Percentiles rank a stretch among this genome's conserved stretches.
These are phyloP conservation scores for Rhogogaster chlorosoma DNA, from an alignment of 2,888 invertebrate genomes.

Conservation along the genomic window DNA sequence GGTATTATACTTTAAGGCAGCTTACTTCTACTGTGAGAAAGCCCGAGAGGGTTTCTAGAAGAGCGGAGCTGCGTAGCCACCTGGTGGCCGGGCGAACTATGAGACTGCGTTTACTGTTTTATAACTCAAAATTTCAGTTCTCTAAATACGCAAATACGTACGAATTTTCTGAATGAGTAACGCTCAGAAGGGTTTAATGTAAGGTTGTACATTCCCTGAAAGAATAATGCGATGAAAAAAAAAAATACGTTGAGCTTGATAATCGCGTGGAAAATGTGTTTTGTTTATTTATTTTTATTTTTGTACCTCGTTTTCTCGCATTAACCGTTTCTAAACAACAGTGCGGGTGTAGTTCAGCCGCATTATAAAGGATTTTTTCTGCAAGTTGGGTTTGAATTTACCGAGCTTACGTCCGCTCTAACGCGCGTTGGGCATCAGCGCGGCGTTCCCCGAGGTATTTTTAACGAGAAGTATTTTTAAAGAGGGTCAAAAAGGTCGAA, in stretches of 20 bases:
- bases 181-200: background rate
- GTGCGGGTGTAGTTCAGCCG: background rate
- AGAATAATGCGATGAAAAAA: background rate
- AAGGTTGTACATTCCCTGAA: background rate
- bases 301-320: background rate
- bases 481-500: constrained; percentile 46
- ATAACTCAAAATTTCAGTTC: background rate
- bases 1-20: background rate
- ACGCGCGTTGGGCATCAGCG: background rate
- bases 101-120: background rate
- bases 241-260: background rate
- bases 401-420: background rate
- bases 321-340: background rate
- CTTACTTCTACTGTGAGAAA: constrained; percentile 13
- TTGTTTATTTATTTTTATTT: background rate
- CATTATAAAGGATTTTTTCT: background rate
- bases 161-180: background rate
- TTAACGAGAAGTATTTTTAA: constrained; percentile 24
- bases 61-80: background rate
- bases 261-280: background rate
- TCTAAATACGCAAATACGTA: background rate
- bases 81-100: background rate
- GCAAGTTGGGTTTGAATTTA: background rate
- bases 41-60: background rate
- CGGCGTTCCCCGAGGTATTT: background rate